Percentiles rank a stretch among this genome's conserved stretches.
Conservation (phyloP, 2,888 invertebrate genomes). For the Ariolimax columbianus region DNA sequence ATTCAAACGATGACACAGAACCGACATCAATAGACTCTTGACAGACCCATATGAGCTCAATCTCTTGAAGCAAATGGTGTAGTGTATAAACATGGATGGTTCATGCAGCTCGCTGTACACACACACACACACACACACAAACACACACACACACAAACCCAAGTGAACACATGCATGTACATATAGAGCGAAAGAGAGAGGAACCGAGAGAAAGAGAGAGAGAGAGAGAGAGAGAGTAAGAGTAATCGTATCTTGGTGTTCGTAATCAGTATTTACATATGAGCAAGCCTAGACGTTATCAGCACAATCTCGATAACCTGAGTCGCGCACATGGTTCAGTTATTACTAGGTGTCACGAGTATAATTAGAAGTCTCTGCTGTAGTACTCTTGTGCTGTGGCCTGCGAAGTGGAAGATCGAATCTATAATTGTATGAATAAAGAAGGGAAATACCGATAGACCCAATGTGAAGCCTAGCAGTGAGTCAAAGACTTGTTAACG, state of each 20-base stretch:
- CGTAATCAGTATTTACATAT: no score
- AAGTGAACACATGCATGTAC: no score
- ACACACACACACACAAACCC: no score
- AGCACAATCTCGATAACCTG: neutral
- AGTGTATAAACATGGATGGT: no score
- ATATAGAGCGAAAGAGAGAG: no score
- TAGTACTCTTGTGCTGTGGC: neutral
- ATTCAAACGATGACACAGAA: no score
- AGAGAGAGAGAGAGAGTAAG: neutral
- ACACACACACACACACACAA: no score
- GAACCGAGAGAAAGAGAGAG: neutral
- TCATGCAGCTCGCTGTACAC: no score
- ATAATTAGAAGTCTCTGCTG: neutral
- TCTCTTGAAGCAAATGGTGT: no score
- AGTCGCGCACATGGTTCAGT: neutral
- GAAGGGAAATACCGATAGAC: neutral
- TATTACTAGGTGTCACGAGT: neutral
- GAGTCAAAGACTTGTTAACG: neutral
- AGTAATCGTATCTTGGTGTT: no score
- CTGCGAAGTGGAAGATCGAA: neutral
- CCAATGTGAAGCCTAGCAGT: neutral
- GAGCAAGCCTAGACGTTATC: neutral
- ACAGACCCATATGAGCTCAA: no score
- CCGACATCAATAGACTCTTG: no score
- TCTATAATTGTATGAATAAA: neutral